Evolutionary conservation across 1,140 invertebrate species (phyloP).

Genomic region (Caenorhabditis briggsae): DNA sequence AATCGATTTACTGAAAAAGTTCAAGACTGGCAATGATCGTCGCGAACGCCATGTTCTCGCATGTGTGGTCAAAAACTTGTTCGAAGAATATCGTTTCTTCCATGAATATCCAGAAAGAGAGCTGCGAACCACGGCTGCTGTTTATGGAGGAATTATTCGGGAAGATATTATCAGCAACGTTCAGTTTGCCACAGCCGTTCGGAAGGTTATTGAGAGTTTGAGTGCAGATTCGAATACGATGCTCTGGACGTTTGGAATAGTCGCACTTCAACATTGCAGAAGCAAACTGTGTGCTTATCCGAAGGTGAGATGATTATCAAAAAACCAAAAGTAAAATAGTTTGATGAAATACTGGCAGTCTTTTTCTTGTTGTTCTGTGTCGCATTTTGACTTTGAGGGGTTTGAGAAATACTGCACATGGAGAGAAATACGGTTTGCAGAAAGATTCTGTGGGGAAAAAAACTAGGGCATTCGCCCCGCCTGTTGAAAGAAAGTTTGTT

Average conservation of each 20-base stretch:
- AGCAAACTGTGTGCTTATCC: slow-evolving; percentile 71
- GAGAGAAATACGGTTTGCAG: background rate
- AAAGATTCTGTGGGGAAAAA: background rate
- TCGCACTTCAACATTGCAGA: slow-evolving; percentile 73
- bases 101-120: slow-evolving; percentile 98
- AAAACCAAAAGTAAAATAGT: background rate
- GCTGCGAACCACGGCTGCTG: slow-evolving; percentile 93
- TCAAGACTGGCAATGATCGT: slow-evolving; percentile 87
- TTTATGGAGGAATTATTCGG: slow-evolving; percentile 98
- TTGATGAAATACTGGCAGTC: too few relatives aligned
- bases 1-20: slow-evolving; percentile 90
- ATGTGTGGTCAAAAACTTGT: slow-evolving; percentile 97
- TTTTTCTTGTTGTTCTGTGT: too few relatives aligned
- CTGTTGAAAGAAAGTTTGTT: too few relatives aligned
- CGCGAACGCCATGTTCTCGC: slow-evolving; percentile 84
- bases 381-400: too few relatives aligned
- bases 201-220: slow-evolving; percentile 74
- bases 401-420: too few relatives aligned
- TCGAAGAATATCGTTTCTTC: slow-evolving; percentile 98
- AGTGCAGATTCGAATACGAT: slow-evolving; percentile 61
- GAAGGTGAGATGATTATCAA: slow-evolving; percentile 49
- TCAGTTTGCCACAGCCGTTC: slow-evolving; percentile 75
- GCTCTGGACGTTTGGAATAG: slow-evolving; percentile 74
- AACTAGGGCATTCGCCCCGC: too few relatives aligned
- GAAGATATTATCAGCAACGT: slow-evolving; percentile 83